These are phyloP conservation scores for Lateolabrax maculatus DNA, from an alignment of 2,797 vertebrate species.

Conservation along the genomic window DNA sequence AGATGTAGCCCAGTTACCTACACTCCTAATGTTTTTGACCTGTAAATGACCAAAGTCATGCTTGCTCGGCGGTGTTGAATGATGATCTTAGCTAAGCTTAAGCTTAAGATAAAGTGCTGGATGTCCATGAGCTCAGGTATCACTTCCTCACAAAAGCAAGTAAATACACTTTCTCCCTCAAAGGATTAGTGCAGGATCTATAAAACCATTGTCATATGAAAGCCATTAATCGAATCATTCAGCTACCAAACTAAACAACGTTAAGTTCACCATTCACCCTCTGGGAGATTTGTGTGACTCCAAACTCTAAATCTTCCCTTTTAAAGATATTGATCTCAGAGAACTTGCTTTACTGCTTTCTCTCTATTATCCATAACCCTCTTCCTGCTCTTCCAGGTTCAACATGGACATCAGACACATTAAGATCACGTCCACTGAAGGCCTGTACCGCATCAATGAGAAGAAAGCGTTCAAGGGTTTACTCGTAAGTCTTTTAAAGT, in stretches of 20 bases:
- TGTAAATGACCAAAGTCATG: no score
- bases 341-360: background rate
- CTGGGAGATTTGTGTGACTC: background rate
- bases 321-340: background rate
- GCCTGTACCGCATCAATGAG: slow-evolving; percentile 93
- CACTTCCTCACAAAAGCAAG: slow-evolving; percentile 27
- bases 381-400: slow-evolving; percentile 81
- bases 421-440: slow-evolving; percentile 89
- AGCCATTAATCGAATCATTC: background rate
- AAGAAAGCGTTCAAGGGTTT: slow-evolving; percentile 94
- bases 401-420: slow-evolving; percentile 94
- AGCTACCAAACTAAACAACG: background rate
- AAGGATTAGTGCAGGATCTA: background rate
- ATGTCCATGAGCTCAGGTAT: slow-evolving; percentile 1
- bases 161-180: background rate
- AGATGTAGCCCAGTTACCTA: background rate
- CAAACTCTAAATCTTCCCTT: background rate
- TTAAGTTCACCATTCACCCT: background rate
- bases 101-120: background rate
- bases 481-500: slow-evolving; percentile 79
- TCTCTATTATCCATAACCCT: background rate
- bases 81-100: background rate
- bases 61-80: background rate
- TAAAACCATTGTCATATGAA: background rate
- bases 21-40: background rate